Conservation (phyloP, 2,888 invertebrate species). For the Erynnis tages region DNA sequence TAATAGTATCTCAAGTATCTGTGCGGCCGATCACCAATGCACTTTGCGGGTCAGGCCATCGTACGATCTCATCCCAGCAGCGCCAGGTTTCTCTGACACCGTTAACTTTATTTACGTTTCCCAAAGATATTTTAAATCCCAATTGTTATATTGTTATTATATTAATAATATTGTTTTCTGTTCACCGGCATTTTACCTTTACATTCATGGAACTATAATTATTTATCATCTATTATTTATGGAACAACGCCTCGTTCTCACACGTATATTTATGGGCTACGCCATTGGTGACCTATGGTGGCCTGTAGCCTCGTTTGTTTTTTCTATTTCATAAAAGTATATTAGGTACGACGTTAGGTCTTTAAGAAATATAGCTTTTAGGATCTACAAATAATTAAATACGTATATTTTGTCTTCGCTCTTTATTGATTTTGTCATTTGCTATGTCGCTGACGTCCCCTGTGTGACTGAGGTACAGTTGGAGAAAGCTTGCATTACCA, state of each 20-base stretch:
- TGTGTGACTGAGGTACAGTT: slow-evolving; percentile 51
- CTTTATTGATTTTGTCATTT: slow-evolving; percentile 57
- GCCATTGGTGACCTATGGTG: no score
- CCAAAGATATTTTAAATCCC: neutral
- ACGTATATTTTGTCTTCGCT: neutral
- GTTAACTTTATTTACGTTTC: neutral
- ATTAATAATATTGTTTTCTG: neutral
- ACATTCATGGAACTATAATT: no score
- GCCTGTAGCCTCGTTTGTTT: no score
- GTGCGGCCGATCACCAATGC: slow-evolving; percentile 7
- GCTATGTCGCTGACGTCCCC: slow-evolving; percentile 36
- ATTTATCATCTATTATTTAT: no score
- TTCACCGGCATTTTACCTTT: no score
- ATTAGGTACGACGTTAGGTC: no score
- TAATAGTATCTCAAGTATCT: slow-evolving; percentile 11
- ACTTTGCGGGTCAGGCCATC: slow-evolving; percentile 17
- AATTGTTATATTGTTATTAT: neutral
- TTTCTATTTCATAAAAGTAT: no score
- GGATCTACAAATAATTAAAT: no score
- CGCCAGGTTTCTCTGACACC: slow-evolving; percentile 10
- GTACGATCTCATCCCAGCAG: slow-evolving; percentile 9
- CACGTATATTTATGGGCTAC: no score
- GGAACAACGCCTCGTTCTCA: no score
- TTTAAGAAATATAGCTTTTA: no score
- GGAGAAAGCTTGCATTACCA: slow-evolving; percentile 52